These are phyloP conservation scores for Elmis aenea DNA, from an alignment of 2,888 invertebrate species.

Conservation along the genomic window DNA sequence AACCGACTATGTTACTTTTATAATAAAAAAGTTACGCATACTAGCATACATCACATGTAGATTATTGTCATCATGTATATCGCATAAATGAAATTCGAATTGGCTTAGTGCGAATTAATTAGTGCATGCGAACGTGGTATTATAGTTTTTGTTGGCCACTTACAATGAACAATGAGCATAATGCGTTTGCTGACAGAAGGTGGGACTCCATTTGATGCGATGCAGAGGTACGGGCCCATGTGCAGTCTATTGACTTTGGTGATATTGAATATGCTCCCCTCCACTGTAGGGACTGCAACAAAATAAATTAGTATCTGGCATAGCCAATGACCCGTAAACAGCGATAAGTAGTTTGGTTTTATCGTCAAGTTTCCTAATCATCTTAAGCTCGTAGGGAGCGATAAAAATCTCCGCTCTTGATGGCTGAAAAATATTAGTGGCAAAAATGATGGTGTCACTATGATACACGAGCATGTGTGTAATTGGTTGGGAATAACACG, in stretches of 20 bases:
- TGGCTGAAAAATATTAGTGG: conserved; percentile 7
- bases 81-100: not conserved
- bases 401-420: too few relatives aligned
- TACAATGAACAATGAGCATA: conserved; percentile 78
- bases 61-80: not conserved
- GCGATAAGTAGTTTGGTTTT: conserved; percentile 16
- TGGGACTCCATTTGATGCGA: conserved; percentile 77
- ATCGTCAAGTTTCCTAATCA: too few relatives aligned
- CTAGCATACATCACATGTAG: too few relatives aligned
- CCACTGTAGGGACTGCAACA: conserved; percentile 57
- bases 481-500: conserved; percentile 24
- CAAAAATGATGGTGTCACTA: conserved; percentile 21
- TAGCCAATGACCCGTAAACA: conserved; percentile 20
- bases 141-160: too few relatives aligned
- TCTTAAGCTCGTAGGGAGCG: too few relatives aligned
- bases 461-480: conserved; percentile 28
- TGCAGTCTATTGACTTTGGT: conserved; percentile 66
- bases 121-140: too few relatives aligned
- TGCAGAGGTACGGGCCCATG: conserved; percentile 74
- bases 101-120: too few relatives aligned
- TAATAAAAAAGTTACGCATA: too few relatives aligned
- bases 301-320: conserved; percentile 8
- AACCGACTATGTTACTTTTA: too few relatives aligned
- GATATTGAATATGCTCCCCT: conserved; percentile 63
- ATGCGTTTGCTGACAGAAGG: conserved; percentile 85